These are phyloP conservation scores for Galeopterus variegatus DNA, from an alignment of 2,113 vertebrate species.

Conservation along the genomic window DNA sequence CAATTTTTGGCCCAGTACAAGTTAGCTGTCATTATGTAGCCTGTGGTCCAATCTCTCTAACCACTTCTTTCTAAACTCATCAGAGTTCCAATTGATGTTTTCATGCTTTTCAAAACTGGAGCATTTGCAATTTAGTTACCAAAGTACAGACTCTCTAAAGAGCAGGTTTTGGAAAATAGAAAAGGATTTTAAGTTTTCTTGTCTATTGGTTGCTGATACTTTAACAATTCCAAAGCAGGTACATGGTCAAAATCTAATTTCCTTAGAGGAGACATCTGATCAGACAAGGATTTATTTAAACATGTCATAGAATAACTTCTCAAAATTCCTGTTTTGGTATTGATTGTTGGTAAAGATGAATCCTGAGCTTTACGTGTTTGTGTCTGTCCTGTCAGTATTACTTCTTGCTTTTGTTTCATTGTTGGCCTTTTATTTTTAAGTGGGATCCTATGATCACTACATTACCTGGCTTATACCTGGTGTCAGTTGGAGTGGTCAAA, in stretches of 20 bases:
- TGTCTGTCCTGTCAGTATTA: fast-evolving
- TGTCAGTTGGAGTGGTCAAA: conserved; percentile 94
- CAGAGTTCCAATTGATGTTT: not conserved
- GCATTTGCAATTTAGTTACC: not conserved
- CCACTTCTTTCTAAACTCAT: not conserved
- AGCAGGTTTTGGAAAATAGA: not conserved
- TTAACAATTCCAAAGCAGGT: not conserved
- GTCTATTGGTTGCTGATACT: not conserved
- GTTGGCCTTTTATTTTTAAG: conserved; percentile 84
- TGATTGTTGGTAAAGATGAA: not conserved
- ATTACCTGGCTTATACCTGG: conserved; percentile 95
- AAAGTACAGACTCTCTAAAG: not conserved
- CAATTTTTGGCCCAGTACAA: not conserved
- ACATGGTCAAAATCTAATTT: not conserved
- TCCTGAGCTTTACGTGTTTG: not conserved
- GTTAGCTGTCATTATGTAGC: not conserved
- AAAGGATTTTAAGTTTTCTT: conserved; percentile 23
- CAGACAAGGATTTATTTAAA: not conserved
- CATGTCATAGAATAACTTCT: not conserved
- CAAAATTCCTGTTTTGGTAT: not conserved
- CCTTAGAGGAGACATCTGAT: not conserved
- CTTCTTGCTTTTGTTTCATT: not conserved
- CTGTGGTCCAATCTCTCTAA: not conserved
- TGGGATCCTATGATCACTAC: conserved; percentile 99
- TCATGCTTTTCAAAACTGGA: conserved; percentile 2